Percentiles rank a stretch among this genome's conserved stretches.
These are phyloP conservation scores for Calyptomena viridis DNA, from an alignment of 2,113 vertebrate genomes.

Conservation along the genomic window DNA sequence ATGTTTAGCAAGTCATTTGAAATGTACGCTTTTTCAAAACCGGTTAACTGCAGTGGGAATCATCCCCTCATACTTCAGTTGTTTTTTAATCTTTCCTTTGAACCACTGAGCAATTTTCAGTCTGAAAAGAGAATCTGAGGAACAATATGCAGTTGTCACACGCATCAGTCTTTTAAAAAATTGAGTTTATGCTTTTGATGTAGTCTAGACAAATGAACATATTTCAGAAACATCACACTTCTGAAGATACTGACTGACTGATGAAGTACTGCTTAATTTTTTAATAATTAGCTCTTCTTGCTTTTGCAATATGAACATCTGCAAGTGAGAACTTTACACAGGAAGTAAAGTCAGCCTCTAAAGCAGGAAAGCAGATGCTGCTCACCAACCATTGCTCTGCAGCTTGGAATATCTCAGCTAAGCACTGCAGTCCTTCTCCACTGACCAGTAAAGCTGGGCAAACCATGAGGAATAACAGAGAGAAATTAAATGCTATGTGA, in stretches of 20 bases:
- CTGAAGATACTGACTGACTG: constrained; percentile 3
- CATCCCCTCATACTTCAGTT: constrained; percentile 54
- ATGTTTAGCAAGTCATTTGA: constrained; percentile 47
- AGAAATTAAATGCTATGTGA: background rate
- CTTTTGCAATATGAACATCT: constrained; percentile 36
- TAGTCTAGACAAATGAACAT: constrained; percentile 38
- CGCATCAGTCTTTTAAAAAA: constrained; percentile 8
- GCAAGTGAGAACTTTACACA: constrained; percentile 15
- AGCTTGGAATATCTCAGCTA: background rate
- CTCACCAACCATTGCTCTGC: background rate
- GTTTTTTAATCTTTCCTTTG: constrained; percentile 44
- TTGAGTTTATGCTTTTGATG: constrained; percentile 29
- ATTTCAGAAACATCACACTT: constrained; percentile 41
- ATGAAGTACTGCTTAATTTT: constrained; percentile 33
- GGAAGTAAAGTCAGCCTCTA: background rate
- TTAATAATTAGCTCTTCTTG: constrained; percentile 42
- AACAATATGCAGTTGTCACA: constrained; percentile 42
- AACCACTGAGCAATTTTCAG: constrained; percentile 26
- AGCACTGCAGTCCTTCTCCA: background rate
- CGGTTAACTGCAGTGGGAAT: background rate
- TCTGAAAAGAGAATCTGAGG: constrained; percentile 37
- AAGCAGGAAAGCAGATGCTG: constrained; percentile 9
- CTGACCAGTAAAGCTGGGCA: background rate
- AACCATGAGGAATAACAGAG: background rate
- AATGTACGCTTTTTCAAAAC: constrained; percentile 48